A percentile compares a stretch with the other conserved stretches of the same genome.
phyloP scores from a whole-genome alignment of 92 coral and sea anemone genomes.

The Bergia puertoricense region DNA sequence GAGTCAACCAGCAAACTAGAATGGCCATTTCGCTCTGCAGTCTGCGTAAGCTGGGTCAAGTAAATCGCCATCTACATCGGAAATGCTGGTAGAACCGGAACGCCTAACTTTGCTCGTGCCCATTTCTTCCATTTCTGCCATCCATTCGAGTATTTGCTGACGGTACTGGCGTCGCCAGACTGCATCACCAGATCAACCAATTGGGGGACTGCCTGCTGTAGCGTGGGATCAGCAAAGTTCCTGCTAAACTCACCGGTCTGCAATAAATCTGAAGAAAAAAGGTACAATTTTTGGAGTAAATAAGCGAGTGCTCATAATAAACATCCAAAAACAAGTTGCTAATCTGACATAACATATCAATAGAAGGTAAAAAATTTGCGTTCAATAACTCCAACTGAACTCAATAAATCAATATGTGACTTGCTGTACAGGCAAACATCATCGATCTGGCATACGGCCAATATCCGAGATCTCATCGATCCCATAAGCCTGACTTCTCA shows the following conservation, averaged over 20 bases:
- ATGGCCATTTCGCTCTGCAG: slow-evolving; percentile 15
- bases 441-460: too few relatives aligned
- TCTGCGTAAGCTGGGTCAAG: slow-evolving; percentile 26
- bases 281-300: neutral
- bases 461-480: too few relatives aligned
- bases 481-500: too few relatives aligned
- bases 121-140: slow-evolving; percentile 45
- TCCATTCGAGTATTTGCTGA: slow-evolving; percentile 25
- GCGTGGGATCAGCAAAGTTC: neutral
- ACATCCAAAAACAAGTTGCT: too few relatives aligned
- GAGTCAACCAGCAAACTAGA: slow-evolving; percentile 29
- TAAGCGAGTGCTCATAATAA: too few relatives aligned
- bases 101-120: slow-evolving; percentile 29
- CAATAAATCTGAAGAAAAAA: neutral
- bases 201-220: neutral
- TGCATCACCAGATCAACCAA: slow-evolving; percentile 1
- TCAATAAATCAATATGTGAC: too few relatives aligned
- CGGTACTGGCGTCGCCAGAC: neutral
- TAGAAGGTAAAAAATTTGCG: too few relatives aligned
- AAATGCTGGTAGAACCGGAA: slow-evolving; percentile 44
- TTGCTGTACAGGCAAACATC: too few relatives aligned
- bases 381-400: too few relatives aligned
- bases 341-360: too few relatives aligned
- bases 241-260: slow-evolving; percentile 26
- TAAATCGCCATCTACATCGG: slow-evolving; percentile 36